Evolutionary conservation across 2,888 invertebrate genomes (phyloP).

Genomic region (Stramonita haemastoma): DNA sequence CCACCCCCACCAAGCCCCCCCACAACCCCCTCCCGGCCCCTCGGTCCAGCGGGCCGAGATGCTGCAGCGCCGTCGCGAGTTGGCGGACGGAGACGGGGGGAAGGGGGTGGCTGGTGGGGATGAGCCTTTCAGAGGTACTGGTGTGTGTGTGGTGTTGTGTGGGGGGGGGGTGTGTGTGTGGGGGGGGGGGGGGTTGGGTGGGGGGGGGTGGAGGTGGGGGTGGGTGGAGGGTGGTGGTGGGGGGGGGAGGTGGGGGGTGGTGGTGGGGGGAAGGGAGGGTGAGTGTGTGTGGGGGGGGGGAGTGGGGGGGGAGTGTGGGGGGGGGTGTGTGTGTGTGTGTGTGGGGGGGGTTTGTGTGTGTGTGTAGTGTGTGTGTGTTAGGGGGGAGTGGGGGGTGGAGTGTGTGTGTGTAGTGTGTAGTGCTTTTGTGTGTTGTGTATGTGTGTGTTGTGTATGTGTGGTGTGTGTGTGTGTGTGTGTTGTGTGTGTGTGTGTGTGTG

Average conservation of each 20-base stretch:
- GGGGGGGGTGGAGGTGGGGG: not conserved
- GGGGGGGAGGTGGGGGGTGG: not conserved
- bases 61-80: conserved; percentile 39
- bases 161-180: not conserved
- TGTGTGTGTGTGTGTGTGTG: too few relatives aligned
- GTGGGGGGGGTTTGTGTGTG: not conserved
- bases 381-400: not conserved
- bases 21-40: conserved; percentile 14
- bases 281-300: not conserved
- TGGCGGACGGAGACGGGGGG: conserved; percentile 1
- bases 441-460: too few relatives aligned
- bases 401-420: not conserved
- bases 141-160: not conserved
- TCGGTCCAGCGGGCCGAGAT: conserved; percentile 35
- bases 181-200: conserved; percentile 43
- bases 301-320: not conserved
- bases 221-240: not conserved
- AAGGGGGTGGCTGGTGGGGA: not conserved
- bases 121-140: conserved; percentile 50
- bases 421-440: too few relatives aligned
- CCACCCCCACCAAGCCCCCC: conserved; percentile 5
- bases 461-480: too few relatives aligned
- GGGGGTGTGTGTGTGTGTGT: not conserved
- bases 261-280: not conserved
- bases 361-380: not conserved